Conservation (phyloP, 2,113 vertebrate species). For the Esox niger region DNA sequence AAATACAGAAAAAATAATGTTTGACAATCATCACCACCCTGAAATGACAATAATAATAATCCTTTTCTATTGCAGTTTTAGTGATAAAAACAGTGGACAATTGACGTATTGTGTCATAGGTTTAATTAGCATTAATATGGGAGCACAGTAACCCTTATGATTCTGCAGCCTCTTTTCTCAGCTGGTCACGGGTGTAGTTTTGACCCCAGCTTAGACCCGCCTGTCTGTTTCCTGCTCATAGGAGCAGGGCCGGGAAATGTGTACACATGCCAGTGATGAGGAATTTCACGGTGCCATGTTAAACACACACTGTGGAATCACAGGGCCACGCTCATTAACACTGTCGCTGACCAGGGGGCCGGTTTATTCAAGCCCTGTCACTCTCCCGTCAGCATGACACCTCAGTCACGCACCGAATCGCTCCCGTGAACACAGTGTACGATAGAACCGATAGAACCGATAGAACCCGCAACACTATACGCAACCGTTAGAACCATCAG, state of each 20-base stretch:
- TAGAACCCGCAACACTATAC: no score
- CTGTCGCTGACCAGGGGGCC: conserved; percentile 1
- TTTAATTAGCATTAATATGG: not conserved
- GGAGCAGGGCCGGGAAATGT: conserved; percentile 29
- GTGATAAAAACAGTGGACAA: not conserved
- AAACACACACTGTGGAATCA: conserved; percentile 45
- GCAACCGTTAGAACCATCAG: no score
- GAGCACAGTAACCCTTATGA: not conserved
- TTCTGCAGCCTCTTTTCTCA: not conserved
- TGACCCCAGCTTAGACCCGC: not conserved
- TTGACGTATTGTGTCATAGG: not conserved
- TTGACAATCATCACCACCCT: not conserved
- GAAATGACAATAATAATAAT: not conserved
- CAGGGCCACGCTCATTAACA: conserved; percentile 40
- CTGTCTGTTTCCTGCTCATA: conserved; percentile 30
- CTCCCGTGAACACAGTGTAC: conserved; percentile 7
- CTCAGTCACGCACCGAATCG: conserved; percentile 29
- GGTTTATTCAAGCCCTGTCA: conserved; percentile 26
- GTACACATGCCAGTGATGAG: conserved; percentile 30
- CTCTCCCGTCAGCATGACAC: conserved; percentile 41
- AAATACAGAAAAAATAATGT: not conserved
- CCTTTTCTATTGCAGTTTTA: no score
- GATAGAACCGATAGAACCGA: no score
- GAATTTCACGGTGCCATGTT: conserved; percentile 47
- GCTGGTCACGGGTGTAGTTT: not conserved